These are phyloP conservation scores for Aleiodes leptofemur DNA, from an alignment of 2,888 invertebrate species.

Conservation along the genomic window DNA sequence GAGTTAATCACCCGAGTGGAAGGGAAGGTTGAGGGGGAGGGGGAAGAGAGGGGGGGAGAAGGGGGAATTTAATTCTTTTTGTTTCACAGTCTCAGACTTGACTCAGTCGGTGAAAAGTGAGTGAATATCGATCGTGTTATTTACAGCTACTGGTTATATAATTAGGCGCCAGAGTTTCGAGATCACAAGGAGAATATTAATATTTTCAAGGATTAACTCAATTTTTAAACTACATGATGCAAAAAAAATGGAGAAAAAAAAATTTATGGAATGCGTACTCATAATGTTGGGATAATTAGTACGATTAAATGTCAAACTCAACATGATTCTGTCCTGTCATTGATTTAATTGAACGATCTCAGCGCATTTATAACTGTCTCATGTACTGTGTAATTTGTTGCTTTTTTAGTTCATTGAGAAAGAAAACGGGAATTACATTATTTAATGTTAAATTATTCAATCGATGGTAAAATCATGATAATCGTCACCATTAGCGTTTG, in stretches of 20 bases:
- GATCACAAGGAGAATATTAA: slow-evolving; percentile 30
- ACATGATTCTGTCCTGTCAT: slow-evolving; percentile 36
- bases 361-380: not conserved
- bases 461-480: no score
- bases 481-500: no score
- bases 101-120: slow-evolving; percentile 11
- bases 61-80: not conserved
- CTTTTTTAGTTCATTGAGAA: not conserved
- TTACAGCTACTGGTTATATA: slow-evolving; percentile 55
- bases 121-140: slow-evolving; percentile 45
- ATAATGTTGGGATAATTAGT: slow-evolving; percentile 54
- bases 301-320: slow-evolving; percentile 42
- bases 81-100: not conserved
- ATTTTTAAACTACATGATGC: slow-evolving; percentile 18
- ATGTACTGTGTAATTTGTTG: slow-evolving; percentile 47
- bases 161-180: slow-evolving; percentile 43
- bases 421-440: no score
- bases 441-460: no score
- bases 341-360: slow-evolving; percentile 54
- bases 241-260: no score
- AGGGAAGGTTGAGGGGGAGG: not conserved
- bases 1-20: slow-evolving; percentile 1
- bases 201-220: slow-evolving; percentile 54
- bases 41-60: not conserved
- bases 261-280: slow-evolving; percentile 39